phyloP scores from a whole-genome alignment of 2,888 invertebrate genomes.

The Alviniconcha strummeri region DNA sequence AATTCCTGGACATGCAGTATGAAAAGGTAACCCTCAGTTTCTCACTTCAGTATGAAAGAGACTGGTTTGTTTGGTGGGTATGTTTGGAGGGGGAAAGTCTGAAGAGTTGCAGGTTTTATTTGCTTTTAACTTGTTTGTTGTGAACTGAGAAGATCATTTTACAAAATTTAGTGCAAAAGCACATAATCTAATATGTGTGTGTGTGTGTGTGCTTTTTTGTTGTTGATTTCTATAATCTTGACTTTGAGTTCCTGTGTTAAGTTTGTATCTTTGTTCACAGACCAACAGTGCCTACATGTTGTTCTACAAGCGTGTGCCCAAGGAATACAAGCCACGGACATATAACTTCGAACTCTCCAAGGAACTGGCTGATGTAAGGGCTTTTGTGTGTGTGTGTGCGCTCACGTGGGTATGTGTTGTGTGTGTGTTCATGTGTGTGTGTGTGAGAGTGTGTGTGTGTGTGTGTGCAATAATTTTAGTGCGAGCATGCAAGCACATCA shows the following conservation, averaged over 20 bases:
- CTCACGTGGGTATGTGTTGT: too few relatives aligned
- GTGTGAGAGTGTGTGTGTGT: neutral
- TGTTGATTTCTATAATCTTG: neutral
- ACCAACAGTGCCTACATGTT: slow-evolving; percentile 98
- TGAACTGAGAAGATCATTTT: neutral
- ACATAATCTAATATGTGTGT: neutral
- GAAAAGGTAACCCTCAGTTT: slow-evolving; percentile 80
- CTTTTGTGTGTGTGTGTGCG: neutral
- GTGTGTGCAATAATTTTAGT: too few relatives aligned
- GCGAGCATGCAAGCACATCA: too few relatives aligned
- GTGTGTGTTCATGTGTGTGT: too few relatives aligned
- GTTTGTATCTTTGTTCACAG: slow-evolving; percentile 56
- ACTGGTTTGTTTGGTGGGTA: neutral
- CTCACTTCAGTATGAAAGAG: neutral
- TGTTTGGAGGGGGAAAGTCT: neutral
- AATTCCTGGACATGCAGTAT: slow-evolving; percentile 97
- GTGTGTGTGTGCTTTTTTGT: neutral
- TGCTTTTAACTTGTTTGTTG: neutral
- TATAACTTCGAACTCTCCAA: slow-evolving; percentile 80
- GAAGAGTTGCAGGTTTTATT: neutral
- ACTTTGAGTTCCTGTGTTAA: neutral
- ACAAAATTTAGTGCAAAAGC: neutral
- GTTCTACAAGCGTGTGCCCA: slow-evolving; percentile 86
- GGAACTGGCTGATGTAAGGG: slow-evolving; percentile 83
- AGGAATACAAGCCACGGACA: slow-evolving; percentile 59